These are phyloP conservation scores for Axis porcinus DNA, from an alignment of 2,113 vertebrate species.

Conservation along the genomic window DNA sequence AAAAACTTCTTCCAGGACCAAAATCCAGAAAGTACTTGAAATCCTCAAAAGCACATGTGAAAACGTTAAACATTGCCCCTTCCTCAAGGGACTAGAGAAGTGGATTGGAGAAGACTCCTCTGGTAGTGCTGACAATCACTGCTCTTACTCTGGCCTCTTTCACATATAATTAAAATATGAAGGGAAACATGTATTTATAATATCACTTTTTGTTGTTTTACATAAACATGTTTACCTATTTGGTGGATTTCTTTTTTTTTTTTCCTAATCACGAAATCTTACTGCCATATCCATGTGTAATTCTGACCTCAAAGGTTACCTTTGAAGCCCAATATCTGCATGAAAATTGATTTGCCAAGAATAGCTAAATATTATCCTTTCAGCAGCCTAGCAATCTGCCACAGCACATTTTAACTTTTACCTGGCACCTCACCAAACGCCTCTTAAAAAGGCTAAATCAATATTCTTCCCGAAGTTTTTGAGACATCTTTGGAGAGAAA, in stretches of 20 bases:
- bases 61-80: not conserved
- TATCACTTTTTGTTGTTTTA: not conserved
- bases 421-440: not conserved
- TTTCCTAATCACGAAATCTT: not conserved
- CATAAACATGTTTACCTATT: not conserved
- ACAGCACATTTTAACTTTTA: not conserved
- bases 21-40: not conserved
- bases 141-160: not conserved
- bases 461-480: not conserved
- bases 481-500: not conserved
- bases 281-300: not conserved
- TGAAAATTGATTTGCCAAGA: not conserved
- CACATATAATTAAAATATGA: not conserved
- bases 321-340: not conserved
- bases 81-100: not conserved
- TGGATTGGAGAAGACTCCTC: not conserved
- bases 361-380: not conserved
- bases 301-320: not conserved
- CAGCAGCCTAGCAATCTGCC: not conserved
- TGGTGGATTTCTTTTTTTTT: not conserved
- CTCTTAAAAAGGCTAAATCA: not conserved
- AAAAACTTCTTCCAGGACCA: not conserved
- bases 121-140: not conserved
- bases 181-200: not conserved
- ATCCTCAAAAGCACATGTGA: not conserved